Percentiles rank a stretch among this genome's conserved stretches.
Evolutionary conservation across 2,113 vertebrate species (phyloP).

Genomic region (Dipodomys ordii): DNA sequence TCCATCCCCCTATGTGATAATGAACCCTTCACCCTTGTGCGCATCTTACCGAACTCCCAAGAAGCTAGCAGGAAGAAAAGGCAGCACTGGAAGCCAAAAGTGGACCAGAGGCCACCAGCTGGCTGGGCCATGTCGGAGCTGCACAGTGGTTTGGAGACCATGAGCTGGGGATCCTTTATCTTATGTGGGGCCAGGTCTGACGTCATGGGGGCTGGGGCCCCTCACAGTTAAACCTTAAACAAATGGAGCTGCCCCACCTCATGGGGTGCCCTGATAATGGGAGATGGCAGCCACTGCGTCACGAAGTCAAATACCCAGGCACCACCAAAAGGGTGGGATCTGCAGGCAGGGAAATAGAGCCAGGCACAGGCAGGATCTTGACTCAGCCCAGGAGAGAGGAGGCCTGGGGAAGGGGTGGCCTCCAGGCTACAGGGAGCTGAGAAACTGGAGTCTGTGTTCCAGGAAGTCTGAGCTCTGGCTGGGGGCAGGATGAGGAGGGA

Average conservation of each 20-base stretch:
- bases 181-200: conserved; percentile 72
- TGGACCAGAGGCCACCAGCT: neutral
- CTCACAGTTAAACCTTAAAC: conserved; percentile 68
- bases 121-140: conserved; percentile 59
- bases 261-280: conserved; percentile 58
- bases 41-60: conserved; percentile 72
- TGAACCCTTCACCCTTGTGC: neutral
- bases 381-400: neutral
- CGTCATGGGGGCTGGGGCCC: conserved; percentile 68
- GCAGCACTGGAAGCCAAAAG: conserved; percentile 33
- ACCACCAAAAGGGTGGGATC: neutral
- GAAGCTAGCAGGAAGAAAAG: conserved; percentile 69
- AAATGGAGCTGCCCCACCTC: conserved; percentile 70
- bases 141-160: neutral
- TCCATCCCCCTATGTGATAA: neutral
- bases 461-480: neutral
- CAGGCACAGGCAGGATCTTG: neutral
- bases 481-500: fast-evolving
- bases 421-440: neutral
- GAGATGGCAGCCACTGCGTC: conserved; percentile 52
- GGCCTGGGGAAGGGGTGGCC: neutral
- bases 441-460: neutral
- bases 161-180: neutral
- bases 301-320: conserved; percentile 6
- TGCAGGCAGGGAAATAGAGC: neutral